phyloP scores from a whole-genome alignment of 2,797 vertebrate species.

The Tolypeutes matacus region DNA sequence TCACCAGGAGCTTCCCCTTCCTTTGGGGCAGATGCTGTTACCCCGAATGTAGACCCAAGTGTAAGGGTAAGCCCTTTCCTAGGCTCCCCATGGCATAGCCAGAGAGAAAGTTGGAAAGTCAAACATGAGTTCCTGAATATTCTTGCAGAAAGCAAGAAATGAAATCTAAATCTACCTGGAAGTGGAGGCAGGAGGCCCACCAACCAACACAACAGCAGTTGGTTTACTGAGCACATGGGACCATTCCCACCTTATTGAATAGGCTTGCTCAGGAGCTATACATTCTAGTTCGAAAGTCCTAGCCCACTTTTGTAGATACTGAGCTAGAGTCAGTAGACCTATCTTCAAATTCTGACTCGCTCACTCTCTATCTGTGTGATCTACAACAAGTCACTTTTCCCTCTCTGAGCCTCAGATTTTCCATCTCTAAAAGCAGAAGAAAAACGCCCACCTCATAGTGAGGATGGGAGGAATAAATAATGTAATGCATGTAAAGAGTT shows the following conservation, averaged over 20 bases:
- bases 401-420: not conserved
- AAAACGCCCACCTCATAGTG: not conserved
- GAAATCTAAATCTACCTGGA: not conserved
- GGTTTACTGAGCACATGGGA: rapidly evolving
- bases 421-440: not conserved
- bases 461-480: not conserved
- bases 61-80: not conserved
- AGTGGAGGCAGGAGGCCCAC: not conserved
- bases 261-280: not conserved
- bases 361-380: not conserved
- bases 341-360: too few species aligned
- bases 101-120: not conserved
- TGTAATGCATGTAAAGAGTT: not conserved
- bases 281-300: not conserved
- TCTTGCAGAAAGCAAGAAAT: not conserved
- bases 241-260: rapidly evolving
- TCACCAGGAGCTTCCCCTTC: not conserved
- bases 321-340: not conserved
- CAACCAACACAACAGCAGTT: rapidly evolving
- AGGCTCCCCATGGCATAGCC: not conserved
- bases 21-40: not conserved
- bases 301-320: not conserved
- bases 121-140: not conserved
- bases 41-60: not conserved
- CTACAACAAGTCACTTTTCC: not conserved